Base-by-base conservation (phyloP, 2,888 invertebrate genomes). In the Aelia acuminata region DNA sequence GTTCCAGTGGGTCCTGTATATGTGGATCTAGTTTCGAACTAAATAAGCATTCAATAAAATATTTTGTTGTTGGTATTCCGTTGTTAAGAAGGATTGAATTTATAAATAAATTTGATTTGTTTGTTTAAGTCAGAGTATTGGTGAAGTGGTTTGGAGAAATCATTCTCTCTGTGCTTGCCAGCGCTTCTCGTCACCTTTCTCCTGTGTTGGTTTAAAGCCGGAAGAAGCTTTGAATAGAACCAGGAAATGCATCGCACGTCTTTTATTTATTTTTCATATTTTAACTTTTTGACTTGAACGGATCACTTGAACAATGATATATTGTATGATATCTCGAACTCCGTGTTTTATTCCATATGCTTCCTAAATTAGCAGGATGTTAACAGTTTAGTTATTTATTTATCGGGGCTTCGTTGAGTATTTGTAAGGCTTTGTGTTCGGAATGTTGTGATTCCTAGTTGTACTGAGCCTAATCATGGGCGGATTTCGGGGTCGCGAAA, bases 111-210 rank as follows among this genome's bases (percentile, higher is more conserved):
- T 49, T 57, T 15, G 26, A 57, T 57, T 15, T 1, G 57, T 70
- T 35, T 4, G 20, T 35, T 35, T 18, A 31, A 35, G 63, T 35
- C 63, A 70, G 35, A 70, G 35, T 20, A 31, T 70, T 35, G 63
- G 35, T 20, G 63, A 70, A 70, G 63, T 35, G 63, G 35, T 70
- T 70, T 70, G 35, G 63, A 35, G 63, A 70, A 70, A 70, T 70
- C 63, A 35, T 70, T 70, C 63, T 35, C 63, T 70, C 35, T 35
- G 63, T 70, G 63, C 13, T 70, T 70, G 63, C 63, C 15, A 35
- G 35, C 63, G 35, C 18, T 31, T 18, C 18, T 63, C 63, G 63
- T 70, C 63, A 70, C 63, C 63, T 70, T 70, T 70, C 63, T 70
- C 63, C 35, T 35, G 63, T 70, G 63, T 70, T 70, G 63, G 63